phyloP scores from a whole-genome alignment of 1,140 invertebrate species.

The Pemphigus obesinymphae region DNA sequence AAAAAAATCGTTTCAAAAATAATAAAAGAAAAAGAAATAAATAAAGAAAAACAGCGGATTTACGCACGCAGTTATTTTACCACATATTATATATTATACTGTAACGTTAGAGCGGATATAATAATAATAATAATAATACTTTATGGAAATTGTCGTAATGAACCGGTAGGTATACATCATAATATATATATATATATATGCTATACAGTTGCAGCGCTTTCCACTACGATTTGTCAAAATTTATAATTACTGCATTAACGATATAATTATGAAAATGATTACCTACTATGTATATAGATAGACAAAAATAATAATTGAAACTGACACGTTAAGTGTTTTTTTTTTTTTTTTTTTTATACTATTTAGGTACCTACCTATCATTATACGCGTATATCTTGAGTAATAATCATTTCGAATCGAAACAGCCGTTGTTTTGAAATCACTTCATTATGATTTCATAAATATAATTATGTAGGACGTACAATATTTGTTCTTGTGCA shows the following conservation, averaged over 20 bases:
- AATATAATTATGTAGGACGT: not conserved
- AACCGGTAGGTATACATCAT: too few species aligned
- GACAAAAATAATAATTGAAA: conserved; percentile 10
- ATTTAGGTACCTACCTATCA: conserved; percentile 2
- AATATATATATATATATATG: not conserved
- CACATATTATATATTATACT: too few species aligned
- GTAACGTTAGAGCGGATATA: too few species aligned
- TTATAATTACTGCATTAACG: not conserved
- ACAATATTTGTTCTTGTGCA: not conserved
- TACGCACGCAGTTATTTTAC: too few species aligned
- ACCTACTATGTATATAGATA: too few species aligned
- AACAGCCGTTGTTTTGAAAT: not conserved
- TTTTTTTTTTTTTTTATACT: too few species aligned
- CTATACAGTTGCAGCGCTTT: not conserved
- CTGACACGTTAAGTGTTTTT: not conserved
- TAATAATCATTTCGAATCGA: not conserved
- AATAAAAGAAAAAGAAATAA: too few species aligned
- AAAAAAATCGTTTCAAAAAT: too few species aligned
- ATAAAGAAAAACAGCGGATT: too few species aligned
- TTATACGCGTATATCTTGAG: not conserved
- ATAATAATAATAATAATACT: too few species aligned
- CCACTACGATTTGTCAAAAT: not conserved
- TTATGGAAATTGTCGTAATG: too few species aligned
- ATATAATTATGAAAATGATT: not conserved
- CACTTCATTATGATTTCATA: not conserved